These are phyloP conservation scores for Suncus etruscus DNA, from an alignment of 2,113 vertebrate species.

Conservation along the genomic window DNA sequence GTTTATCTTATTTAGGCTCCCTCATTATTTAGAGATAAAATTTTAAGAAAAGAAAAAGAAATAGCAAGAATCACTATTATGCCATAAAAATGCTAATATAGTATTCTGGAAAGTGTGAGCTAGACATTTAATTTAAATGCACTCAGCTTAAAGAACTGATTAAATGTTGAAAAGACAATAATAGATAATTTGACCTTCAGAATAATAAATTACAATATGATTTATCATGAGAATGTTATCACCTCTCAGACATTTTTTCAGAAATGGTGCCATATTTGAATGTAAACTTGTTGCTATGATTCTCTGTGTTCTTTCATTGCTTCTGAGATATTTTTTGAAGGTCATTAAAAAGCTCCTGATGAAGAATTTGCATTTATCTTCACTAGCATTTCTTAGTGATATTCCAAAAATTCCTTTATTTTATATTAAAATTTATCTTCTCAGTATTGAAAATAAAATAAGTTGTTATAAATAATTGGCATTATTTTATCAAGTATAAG, in stretches of 20 bases:
- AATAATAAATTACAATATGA: neutral
- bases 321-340: conserved; percentile 31
- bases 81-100: neutral
- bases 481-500: conserved; percentile 48
- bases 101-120: neutral
- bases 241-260: neutral
- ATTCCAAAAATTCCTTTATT: neutral
- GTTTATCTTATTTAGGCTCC: neutral
- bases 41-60: neutral
- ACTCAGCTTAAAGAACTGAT: too few species aligned
- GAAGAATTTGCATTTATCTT: conserved; percentile 28
- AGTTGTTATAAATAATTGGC: conserved; percentile 51
- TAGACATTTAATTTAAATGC: neutral
- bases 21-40: neutral
- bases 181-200: neutral
- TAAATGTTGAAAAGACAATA: neutral
- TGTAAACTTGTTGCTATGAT: neutral
- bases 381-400: conserved; percentile 31
- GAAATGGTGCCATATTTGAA: too few species aligned
- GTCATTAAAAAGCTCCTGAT: conserved; percentile 4
- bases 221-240: neutral
- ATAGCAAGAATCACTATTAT: neutral
- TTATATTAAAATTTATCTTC: too few species aligned
- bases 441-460: conserved; percentile 39
- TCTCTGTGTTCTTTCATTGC: neutral